Base-by-base conservation (phyloP, 2,888 invertebrate species). In the Cerastis rubricosa region DNA sequence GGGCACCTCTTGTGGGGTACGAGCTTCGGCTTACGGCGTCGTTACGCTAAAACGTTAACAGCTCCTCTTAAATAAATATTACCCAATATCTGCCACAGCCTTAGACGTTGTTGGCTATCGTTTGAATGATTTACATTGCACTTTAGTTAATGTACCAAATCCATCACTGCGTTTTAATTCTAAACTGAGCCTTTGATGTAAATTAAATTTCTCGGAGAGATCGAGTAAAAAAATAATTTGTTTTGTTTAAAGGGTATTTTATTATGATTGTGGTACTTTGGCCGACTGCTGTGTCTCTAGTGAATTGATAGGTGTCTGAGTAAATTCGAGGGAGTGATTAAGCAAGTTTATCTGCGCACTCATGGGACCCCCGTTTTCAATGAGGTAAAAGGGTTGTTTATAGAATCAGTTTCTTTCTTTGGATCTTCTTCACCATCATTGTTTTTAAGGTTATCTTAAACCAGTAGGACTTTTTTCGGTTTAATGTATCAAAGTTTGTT, bases 131-230 rank as follows among this genome's bases (percentile, higher is more conserved):
- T 80, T 63, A 73, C 63, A 69, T 47, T 70, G 51, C 63, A 78
- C 78, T 80, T 74, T 72, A 66, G 40, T 54, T 67, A 65, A 78
- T 61, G 45, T 74, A 68, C 65, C 25, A 49, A 74, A 84, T 85
- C 63, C 71, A 74, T 83, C 80, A 72, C 76, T 75, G 74, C 69
- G 43, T 78, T 86, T 76, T 76, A 84, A 78, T 77, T 66, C 45
- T 63, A 74, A 64, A 54, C 61, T 65, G 43, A 75, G 70, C 54
- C 14, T 74, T 76, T 68, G 74, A 47, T 67, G 35, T 64, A 57
- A 25, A 57, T 57, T 6, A 57, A 25, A 59, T 59, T 29, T 17
- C 63, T 59, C 73, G 1, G 5, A 47, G 17, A 17, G 49, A 7
- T 49, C 54, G n/a, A 76, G n/a, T 49, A 43, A 54, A 74, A 76